Evolutionary conservation across 2,113 vertebrate species (phyloP).

Genomic region (Neotoma lepida): DNA sequence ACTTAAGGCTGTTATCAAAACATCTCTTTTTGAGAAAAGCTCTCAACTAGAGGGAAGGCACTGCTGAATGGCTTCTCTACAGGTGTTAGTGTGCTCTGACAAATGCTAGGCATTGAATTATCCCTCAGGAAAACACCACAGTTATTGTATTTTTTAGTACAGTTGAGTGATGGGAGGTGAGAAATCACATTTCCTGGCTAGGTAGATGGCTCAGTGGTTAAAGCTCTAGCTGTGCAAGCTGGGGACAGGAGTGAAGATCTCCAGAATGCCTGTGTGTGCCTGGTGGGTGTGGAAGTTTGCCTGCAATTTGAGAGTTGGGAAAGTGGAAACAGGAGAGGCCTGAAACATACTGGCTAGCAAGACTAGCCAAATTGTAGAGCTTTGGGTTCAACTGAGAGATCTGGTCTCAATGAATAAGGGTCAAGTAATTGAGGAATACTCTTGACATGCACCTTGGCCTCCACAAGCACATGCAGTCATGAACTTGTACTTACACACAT

Average conservation of each 20-base stretch:
- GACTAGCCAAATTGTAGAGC: neutral
- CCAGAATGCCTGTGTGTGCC: neutral
- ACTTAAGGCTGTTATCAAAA: conserved; percentile 62
- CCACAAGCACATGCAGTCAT: neutral
- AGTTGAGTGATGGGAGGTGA: neutral
- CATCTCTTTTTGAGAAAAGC: conserved; percentile 44
- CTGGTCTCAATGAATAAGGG: neutral
- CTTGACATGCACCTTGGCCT: neutral
- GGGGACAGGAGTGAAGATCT: neutral
- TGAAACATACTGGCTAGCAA: neutral
- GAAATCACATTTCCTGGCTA: neutral
- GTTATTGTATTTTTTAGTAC: neutral
- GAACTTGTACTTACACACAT: neutral
- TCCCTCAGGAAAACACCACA: neutral
- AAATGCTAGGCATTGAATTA: neutral
- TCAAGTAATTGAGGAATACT: neutral
- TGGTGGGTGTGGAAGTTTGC: neutral
- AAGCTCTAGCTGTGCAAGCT: no score
- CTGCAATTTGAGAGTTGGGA: neutral
- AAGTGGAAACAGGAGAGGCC: neutral
- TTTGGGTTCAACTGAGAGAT: neutral
- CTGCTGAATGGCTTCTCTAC: neutral
- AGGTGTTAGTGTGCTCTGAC: neutral
- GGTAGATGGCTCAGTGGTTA: neutral
- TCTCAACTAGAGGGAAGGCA: neutral